Conservation (phyloP, 2,888 invertebrate genomes). For the Branchipolynoe longqiensis region DNA sequence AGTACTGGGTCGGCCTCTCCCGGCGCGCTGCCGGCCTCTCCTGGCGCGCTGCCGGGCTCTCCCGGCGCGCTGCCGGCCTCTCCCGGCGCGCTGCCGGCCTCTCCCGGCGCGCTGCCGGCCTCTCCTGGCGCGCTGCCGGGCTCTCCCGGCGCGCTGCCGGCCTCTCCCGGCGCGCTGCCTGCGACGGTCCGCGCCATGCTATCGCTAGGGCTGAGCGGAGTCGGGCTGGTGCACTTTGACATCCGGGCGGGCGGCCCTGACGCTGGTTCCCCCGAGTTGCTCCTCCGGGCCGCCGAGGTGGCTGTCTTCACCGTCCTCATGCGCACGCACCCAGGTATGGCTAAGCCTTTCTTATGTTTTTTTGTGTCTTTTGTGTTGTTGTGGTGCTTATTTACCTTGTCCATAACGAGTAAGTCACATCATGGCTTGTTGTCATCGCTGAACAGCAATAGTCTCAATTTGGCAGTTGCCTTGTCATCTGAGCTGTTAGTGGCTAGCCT, state of each 20-base stretch:
- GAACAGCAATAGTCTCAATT: too few species aligned
- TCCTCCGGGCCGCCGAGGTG: slow-evolving; percentile 76
- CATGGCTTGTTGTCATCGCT: too few species aligned
- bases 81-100: slow-evolving; percentile 73
- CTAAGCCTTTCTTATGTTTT: not conserved
- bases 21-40: slow-evolving; percentile 75
- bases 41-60: slow-evolving; percentile 75
- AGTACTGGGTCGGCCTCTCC: too few species aligned
- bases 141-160: slow-evolving; percentile 75
- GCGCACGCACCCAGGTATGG: slow-evolving; percentile 77
- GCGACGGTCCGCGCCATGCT: slow-evolving; percentile 76
- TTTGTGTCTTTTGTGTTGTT: not conserved
- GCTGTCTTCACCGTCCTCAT: slow-evolving; percentile 77
- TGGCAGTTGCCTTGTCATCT: too few species aligned
- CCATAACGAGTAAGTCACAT: too few species aligned
- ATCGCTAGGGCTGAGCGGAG: slow-evolving; percentile 74
- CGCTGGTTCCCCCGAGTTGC: slow-evolving; percentile 73
- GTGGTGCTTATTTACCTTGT: too few species aligned
- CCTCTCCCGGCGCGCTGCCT: slow-evolving; percentile 76
- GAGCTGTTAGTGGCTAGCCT: too few species aligned
- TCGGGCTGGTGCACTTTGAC: slow-evolving; percentile 78
- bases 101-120: slow-evolving; percentile 76
- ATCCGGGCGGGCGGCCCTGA: too few species aligned
- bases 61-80: slow-evolving; percentile 76
- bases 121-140: slow-evolving; percentile 74